Conservation (phyloP, 2,113 vertebrate species). For the Aptenodytes patagonicus region DNA sequence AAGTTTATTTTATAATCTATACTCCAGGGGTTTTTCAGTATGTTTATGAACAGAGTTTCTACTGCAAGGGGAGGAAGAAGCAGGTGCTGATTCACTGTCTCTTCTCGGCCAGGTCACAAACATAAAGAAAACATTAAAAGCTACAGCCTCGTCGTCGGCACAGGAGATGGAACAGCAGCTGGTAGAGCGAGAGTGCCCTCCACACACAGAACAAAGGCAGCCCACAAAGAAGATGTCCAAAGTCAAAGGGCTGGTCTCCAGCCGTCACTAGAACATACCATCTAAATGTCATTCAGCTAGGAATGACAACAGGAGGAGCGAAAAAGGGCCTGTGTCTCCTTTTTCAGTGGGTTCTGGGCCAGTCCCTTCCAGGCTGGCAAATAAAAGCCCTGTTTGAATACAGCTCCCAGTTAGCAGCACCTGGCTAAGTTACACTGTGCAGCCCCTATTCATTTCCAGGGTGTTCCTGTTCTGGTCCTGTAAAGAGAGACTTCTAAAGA, state of each 20-base stretch:
- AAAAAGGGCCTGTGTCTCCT: slow-evolving; percentile 48
- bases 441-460: background rate
- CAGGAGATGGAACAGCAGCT: slow-evolving; percentile 80
- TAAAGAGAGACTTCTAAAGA: background rate
- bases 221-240: slow-evolving; percentile 86
- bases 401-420: slow-evolving; percentile 29
- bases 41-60: slow-evolving; percentile 6
- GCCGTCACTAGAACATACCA: slow-evolving; percentile 78
- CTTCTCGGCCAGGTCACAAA: slow-evolving; percentile 76
- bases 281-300: slow-evolving; percentile 63
- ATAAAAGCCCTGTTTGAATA: slow-evolving; percentile 18
- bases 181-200: slow-evolving; percentile 76
- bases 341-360: slow-evolving; percentile 73
- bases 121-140: slow-evolving; percentile 82
- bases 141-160: slow-evolving; percentile 73
- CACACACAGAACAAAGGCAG: slow-evolving; percentile 79
- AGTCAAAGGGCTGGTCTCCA: slow-evolving; percentile 85
- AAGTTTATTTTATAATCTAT: background rate
- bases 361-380: slow-evolving; percentile 32
- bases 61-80: slow-evolving; percentile 67
- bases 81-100: slow-evolving; percentile 49
- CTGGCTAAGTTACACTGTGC: slow-evolving; percentile 52
- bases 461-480: slow-evolving; percentile 27
- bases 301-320: slow-evolving; percentile 55
- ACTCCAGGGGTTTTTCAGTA: background rate